Evolutionary conservation across 2,797 vertebrate species (phyloP).

Genomic region (Lindbergichthys nudifrons): DNA sequence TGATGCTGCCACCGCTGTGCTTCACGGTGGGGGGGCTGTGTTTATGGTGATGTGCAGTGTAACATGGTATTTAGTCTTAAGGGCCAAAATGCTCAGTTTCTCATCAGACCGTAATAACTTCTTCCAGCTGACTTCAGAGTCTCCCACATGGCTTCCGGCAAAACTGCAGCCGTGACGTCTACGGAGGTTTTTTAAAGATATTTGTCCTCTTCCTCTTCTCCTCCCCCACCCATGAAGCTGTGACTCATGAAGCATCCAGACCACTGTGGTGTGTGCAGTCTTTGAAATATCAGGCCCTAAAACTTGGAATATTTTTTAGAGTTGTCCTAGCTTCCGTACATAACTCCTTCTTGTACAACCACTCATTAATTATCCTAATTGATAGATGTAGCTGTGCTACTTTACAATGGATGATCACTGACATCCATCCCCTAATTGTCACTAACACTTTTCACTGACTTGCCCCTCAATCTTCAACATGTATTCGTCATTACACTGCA

Average conservation of each 20-base stretch:
- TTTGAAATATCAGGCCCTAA: neutral
- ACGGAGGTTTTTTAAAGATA: neutral
- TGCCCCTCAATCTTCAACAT: neutral
- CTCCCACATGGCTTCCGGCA: neutral
- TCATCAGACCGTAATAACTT: neutral
- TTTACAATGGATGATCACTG: neutral
- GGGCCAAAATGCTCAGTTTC: constrained; percentile 3
- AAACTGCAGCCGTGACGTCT: neutral
- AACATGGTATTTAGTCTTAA: constrained; percentile 6
- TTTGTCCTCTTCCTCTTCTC: neutral
- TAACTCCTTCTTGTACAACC: neutral
- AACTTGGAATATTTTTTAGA: neutral
- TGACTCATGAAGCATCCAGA: constrained; percentile 6
- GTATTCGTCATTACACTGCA: neutral
- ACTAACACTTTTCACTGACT: neutral
- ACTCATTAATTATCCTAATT: neutral
- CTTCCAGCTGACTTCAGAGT: constrained; percentile 15
- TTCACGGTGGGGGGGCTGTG: neutral
- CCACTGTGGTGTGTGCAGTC: neutral
- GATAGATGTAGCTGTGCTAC: neutral
- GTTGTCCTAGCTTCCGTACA: neutral
- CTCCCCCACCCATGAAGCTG: neutral
- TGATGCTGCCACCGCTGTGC: neutral
- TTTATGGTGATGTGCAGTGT: constrained; percentile 1
- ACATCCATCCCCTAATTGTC: neutral